Evolutionary conservation across 2,113 vertebrate genomes (phyloP), one percentile per base, ranked within the genome.

Genomic region (Atractosteus spatula): DNA sequence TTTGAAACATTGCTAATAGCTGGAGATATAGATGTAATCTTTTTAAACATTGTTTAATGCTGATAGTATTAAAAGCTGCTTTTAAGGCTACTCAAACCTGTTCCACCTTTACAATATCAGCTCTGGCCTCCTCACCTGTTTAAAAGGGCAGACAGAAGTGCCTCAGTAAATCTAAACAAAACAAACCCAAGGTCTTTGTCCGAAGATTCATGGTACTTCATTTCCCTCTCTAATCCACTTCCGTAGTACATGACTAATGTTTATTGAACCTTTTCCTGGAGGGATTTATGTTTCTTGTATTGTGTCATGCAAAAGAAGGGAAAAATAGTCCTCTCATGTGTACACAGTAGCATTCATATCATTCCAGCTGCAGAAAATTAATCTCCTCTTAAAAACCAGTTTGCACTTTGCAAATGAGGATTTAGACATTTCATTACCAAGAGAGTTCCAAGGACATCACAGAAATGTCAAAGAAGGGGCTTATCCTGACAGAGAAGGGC

Each of bases 401-500:
- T 55, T 54, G 7, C 41, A 42, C 4, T 73, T 69, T 43, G 43
- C 55, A 69, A 62, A 63, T 71, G 62, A 68, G 69, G 64, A 74
- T 74, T 74, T 74, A 64, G 57, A 63, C 57, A 1, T 68, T 45
- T 62, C 44, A 71, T 56, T 74, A 63, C 47, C 59, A 16, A 43
- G 66, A 47, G 45, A 74, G 71, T 51, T 41, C 45, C 43, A 65
- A 29, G 62, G 62, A 65, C 57, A 59, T 65, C 62, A 65, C 29
- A 41, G 62, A 65, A 41, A 65, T 73, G 8, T 8, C 54, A 54
- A 56, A 76, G 44, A 44, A 41, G 73, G 6, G 44, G 41, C 68
- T 71, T 76, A 72, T 77, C 65, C 62, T 51, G 14, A 43, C 14
- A 41, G 68, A 54, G 76, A 79, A 79, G 73, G 68, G 62, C 64